Percentiles rank a stretch among this genome's conserved stretches.
Conservation (phyloP, 2,888 invertebrate genomes). For the Thysanoteuthis rhombus region DNA sequence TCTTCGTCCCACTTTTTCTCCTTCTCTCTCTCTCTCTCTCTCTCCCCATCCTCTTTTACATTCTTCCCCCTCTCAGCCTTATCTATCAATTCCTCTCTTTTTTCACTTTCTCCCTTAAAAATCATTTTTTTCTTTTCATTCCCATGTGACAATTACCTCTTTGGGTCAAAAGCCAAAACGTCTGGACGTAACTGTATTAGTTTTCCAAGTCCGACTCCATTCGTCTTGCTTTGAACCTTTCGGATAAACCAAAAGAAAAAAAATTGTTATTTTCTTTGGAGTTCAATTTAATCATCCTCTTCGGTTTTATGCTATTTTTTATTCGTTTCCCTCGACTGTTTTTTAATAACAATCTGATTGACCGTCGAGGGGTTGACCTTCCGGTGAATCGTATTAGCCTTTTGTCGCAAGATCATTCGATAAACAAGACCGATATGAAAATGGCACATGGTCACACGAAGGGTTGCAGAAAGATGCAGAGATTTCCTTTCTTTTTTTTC, state of each 20-base stretch:
- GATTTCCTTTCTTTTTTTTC: too few species aligned
- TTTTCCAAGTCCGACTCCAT: background rate
- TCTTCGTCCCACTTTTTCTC: too few species aligned
- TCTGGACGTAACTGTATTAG: background rate
- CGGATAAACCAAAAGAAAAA: background rate
- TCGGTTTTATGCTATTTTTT: conserved; percentile 12
- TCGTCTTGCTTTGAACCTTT: background rate
- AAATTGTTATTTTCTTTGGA: background rate
- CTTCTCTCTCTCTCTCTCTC: background rate
- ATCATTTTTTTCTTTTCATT: background rate
- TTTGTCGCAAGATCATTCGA: background rate
- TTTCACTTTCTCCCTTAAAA: background rate
- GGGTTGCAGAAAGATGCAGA: too few species aligned
- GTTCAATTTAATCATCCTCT: background rate
- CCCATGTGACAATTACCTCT: background rate
- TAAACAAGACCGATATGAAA: background rate
- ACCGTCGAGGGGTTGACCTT: background rate
- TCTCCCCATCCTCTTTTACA: background rate
- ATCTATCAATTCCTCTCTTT: background rate
- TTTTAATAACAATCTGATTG: background rate
- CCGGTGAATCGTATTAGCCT: background rate
- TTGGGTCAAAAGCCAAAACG: background rate
- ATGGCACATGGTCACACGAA: background rate
- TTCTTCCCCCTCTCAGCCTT: too few species aligned
- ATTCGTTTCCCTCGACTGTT: background rate